Conservation (phyloP, 2,113 vertebrate species). For the Ptychochromis oligacanthus region DNA sequence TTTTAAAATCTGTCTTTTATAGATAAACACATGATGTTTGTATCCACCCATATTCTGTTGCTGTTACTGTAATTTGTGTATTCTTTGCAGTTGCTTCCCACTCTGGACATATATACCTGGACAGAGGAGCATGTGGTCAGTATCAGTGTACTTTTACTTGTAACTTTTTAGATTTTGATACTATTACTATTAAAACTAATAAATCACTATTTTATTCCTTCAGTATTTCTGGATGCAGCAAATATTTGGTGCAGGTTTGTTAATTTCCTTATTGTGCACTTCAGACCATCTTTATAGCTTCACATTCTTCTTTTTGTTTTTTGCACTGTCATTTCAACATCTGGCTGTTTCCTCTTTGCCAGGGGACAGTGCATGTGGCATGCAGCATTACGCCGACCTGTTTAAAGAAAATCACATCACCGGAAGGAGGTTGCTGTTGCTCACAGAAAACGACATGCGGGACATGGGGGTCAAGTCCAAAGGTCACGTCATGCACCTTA, state of each 20-base stretch:
- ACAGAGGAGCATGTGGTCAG: slow-evolving; percentile 98
- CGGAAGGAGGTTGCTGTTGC: slow-evolving; percentile 89
- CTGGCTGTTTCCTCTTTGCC: slow-evolving; percentile 13
- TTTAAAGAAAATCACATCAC: slow-evolving; percentile 98
- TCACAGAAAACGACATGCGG: slow-evolving; percentile 91
- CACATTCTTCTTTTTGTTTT: background rate
- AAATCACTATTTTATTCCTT: slow-evolving; percentile 2
- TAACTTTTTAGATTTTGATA: background rate
- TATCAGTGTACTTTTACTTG: slow-evolving; percentile 40
- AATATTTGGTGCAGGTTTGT: slow-evolving; percentile 90
- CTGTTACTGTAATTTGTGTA: slow-evolving; percentile 57
- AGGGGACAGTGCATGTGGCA: slow-evolving; percentile 85
- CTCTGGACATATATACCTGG: slow-evolving; percentile 93
- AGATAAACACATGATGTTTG: slow-evolving; percentile 8
- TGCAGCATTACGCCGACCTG: slow-evolving; percentile 88
- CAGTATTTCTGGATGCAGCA: slow-evolving; percentile 98
- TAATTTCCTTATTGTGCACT: slow-evolving; percentile 1
- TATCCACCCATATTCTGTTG: background rate
- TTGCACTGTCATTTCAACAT: background rate
- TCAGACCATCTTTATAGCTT: background rate
- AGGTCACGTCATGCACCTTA: slow-evolving; percentile 96
- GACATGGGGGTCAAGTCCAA: slow-evolving; percentile 96
- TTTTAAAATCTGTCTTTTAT: slow-evolving; percentile 20
- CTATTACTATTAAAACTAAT: background rate
- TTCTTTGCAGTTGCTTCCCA: slow-evolving; percentile 90